Conservation (phyloP, 2,888 invertebrate species). For the Platycnemis pennipes region DNA sequence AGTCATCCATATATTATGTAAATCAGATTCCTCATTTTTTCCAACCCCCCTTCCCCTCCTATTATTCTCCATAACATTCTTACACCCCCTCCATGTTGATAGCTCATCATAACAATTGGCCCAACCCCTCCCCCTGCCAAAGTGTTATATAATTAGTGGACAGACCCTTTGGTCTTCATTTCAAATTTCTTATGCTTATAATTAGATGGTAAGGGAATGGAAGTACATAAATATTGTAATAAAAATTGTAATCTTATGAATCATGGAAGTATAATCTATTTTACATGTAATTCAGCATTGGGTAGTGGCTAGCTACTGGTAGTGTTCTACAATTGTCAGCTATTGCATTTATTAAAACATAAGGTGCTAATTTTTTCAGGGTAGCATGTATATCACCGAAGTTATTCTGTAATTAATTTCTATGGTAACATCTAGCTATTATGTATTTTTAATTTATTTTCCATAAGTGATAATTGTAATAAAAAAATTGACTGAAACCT, state of each 20-base stretch:
- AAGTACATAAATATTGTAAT: neutral
- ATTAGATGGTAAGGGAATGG: neutral
- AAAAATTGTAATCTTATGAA: neutral
- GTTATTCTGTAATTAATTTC: neutral
- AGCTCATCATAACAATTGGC: too few species aligned
- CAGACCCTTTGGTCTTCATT: too few species aligned
- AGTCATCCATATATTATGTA: too few species aligned
- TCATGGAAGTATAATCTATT: neutral
- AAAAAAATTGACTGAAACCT: neutral
- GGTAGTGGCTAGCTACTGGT: neutral
- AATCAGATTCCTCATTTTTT: too few species aligned
- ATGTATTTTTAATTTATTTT: neutral
- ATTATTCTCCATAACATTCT: too few species aligned
- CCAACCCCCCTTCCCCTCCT: too few species aligned
- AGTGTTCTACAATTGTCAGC: neutral
- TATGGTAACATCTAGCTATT: neutral
- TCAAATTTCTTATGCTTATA: neutral
- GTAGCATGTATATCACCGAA: neutral
- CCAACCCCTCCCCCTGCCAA: too few species aligned
- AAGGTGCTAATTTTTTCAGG: too few species aligned
- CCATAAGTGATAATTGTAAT: neutral
- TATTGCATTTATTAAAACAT: neutral
- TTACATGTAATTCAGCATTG: neutral
- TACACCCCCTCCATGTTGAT: too few species aligned
- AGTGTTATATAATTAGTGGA: too few species aligned